Conservation (phyloP, 2,113 vertebrate genomes). For the Tichodroma muraria region DNA sequence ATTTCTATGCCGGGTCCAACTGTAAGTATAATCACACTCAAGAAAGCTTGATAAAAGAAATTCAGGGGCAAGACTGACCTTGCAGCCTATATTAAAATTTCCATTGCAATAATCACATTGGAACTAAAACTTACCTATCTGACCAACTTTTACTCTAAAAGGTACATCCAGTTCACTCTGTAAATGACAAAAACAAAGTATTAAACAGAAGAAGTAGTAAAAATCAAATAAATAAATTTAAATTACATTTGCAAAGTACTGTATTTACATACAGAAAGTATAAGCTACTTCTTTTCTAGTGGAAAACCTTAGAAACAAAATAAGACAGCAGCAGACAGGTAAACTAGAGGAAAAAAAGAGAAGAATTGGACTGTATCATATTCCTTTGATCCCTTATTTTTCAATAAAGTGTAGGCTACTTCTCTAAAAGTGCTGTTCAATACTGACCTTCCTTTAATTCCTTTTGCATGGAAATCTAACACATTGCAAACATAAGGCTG, state of each 20-base stretch:
- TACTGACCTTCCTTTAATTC: background rate
- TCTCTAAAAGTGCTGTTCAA: background rate
- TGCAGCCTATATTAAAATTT: background rate
- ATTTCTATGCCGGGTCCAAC: background rate
- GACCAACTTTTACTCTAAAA: conserved; percentile 92
- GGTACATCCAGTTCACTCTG: conserved; percentile 93
- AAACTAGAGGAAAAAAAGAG: background rate
- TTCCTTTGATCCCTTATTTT: background rate
- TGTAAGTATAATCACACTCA: background rate
- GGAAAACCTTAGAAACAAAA: background rate
- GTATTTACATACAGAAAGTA: background rate
- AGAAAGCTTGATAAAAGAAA: background rate
- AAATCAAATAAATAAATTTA: background rate
- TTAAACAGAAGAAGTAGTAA: background rate
- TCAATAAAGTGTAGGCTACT: background rate
- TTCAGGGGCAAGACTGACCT: background rate
- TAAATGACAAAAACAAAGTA: background rate
- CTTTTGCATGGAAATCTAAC: background rate
- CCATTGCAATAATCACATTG: background rate
- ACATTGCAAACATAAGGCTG: background rate
- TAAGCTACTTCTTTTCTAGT: background rate
- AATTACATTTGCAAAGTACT: background rate
- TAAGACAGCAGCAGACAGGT: background rate
- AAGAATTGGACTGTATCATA: background rate
- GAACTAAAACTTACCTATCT: conserved; percentile 83